Conservation (phyloP, 1,140 invertebrate species). For the Chlorops oryzae region DNA sequence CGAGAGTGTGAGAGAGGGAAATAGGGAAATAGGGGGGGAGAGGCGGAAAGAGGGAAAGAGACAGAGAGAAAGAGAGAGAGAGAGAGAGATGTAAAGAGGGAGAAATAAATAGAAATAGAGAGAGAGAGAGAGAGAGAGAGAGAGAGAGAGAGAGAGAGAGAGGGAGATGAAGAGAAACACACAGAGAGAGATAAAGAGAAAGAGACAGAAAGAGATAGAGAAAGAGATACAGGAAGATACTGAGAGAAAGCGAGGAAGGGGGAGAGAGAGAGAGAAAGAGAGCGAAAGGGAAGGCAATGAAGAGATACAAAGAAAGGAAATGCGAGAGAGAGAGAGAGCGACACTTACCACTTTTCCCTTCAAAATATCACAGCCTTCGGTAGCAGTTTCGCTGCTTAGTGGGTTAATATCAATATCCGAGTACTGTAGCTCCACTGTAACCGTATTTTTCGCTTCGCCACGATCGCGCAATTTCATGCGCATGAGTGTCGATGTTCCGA, state of each 20-base stretch:
- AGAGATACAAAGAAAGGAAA: too few relatives aligned
- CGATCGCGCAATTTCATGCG: constrained; percentile 24
- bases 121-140: not conserved
- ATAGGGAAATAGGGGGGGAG: not conserved
- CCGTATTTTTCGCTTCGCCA: constrained; percentile 12
- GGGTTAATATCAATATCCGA: constrained; percentile 21
- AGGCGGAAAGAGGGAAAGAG: too few relatives aligned
- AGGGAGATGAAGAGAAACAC: not conserved
- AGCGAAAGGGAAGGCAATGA: not conserved
- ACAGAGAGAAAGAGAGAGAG: not conserved
- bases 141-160: not conserved
- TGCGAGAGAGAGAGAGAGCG: not conserved
- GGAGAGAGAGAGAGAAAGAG: not conserved
- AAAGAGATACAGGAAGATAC: not conserved
- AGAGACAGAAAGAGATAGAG: not conserved
- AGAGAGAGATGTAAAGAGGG: not conserved
- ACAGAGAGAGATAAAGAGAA: not conserved
- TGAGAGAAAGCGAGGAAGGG: not conserved
- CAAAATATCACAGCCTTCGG: constrained; percentile 58
- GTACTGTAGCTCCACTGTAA: constrained; percentile 36
- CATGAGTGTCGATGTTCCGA: constrained; percentile 42
- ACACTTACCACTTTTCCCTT: constrained; percentile 59
- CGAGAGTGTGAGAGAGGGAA: not conserved
- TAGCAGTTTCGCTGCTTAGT: constrained; percentile 41
- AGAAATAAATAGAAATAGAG: not conserved